Evolutionary conservation across 2,888 invertebrate species (phyloP).

Genomic region (Drosophila gaucha): DNA sequence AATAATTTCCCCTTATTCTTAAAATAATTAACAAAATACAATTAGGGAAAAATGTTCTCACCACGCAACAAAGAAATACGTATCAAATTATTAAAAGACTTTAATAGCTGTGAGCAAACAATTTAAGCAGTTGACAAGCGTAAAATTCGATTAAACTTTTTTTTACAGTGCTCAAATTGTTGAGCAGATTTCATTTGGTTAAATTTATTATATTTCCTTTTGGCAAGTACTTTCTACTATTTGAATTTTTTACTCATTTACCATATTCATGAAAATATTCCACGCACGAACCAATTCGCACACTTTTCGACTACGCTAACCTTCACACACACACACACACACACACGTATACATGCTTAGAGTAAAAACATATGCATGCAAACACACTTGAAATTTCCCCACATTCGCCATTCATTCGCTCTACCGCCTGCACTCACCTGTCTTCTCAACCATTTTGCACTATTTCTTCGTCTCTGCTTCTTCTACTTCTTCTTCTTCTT

Average conservation of each 20-base stretch:
- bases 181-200: background rate
- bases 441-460: slow-evolving; percentile 77
- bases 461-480: slow-evolving; percentile 30
- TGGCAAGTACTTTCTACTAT: slow-evolving; percentile 22
- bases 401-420: slow-evolving; percentile 18
- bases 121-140: slow-evolving; percentile 18
- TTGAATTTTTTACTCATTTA: slow-evolving; percentile 1
- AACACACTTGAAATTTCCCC: slow-evolving; percentile 42
- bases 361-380: background rate
- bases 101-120: slow-evolving; percentile 6
- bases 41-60: background rate
- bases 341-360: background rate
- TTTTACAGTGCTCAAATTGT: too few relatives aligned
- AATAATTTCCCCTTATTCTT: slow-evolving; percentile 7
- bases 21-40: too few relatives aligned
- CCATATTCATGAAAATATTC: slow-evolving; percentile 14
- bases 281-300: slow-evolving; percentile 22
- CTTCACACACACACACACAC: slow-evolving; percentile 24
- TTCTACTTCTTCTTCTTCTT: slow-evolving; percentile 8
- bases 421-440: slow-evolving; percentile 66
- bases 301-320: slow-evolving; percentile 22
- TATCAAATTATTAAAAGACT: too few relatives aligned
- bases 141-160: slow-evolving; percentile 1
- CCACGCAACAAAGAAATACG: background rate
- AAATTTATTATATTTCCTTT: too few relatives aligned